Evolutionary conservation across 2,888 invertebrate species (phyloP).

Genomic region (Amblyteles armatorius): DNA sequence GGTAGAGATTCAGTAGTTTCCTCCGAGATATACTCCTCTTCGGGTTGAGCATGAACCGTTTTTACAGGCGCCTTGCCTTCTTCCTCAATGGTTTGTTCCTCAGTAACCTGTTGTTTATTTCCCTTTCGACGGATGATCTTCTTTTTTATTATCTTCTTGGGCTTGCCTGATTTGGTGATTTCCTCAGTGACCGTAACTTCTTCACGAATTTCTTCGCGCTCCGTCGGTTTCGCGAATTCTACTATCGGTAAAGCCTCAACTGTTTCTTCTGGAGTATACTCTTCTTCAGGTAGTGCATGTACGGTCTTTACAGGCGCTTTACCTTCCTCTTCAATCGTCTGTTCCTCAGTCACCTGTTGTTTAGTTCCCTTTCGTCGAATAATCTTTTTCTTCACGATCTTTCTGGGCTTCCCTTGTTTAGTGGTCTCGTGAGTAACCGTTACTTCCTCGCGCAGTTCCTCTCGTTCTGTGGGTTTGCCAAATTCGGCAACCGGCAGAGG

Average conservation of each 20-base stretch:
- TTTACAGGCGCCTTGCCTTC: no score
- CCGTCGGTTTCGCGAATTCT: conserved; percentile 55
- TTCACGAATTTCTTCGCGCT: no score
- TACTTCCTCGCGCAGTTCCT: conserved; percentile 70
- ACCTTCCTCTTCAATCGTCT: conserved; percentile 82
- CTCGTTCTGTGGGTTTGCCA: conserved; percentile 82
- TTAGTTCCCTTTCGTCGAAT: conserved; percentile 80
- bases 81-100: no score
- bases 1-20: no score
- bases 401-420: conserved; percentile 73
- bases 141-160: no score
- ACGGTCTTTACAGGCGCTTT: conserved; percentile 84
- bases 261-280: conserved; percentile 72
- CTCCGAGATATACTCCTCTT: no score
- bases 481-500: conserved; percentile 75
- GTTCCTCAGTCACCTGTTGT: conserved; percentile 66
- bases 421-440: conserved; percentile 64
- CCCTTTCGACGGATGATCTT: no score
- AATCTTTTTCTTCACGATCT: conserved; percentile 73
- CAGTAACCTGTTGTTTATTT: no score
- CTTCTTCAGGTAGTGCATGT: conserved; percentile 70
- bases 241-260: conserved; percentile 70
- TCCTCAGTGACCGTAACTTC: no score
- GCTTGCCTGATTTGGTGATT: no score
- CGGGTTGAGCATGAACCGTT: no score